phyloP scores from a whole-genome alignment of 2,888 invertebrate species.

The Stictocephala bisonia region DNA sequence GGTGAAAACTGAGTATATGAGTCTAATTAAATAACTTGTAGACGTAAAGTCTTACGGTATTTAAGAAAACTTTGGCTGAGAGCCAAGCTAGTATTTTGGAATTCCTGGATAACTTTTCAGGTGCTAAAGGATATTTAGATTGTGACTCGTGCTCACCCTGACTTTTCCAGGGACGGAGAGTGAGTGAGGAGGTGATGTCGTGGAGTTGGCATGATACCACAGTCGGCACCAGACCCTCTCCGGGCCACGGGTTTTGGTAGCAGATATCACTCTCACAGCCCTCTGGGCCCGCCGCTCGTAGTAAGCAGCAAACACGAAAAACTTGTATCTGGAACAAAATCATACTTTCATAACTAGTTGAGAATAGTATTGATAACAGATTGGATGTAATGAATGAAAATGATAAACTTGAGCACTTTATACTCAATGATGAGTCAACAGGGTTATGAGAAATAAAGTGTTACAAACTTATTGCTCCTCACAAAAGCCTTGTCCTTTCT shows the following conservation, averaged over 20 bases:
- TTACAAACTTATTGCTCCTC: no score
- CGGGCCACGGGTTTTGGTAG: constrained; percentile 86
- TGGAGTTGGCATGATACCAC: constrained; percentile 70
- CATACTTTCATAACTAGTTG: no score
- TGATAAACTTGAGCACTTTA: no score
- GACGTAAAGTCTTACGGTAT: no score
- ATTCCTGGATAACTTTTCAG: constrained; percentile 33
- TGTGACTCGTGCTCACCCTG: constrained; percentile 69
- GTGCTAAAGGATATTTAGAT: not conserved
- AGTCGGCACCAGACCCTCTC: constrained; percentile 85
- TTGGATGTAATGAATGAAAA: no score
- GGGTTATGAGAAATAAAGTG: no score
- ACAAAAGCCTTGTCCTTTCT: no score
- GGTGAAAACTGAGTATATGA: no score
- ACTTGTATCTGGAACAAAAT: constrained; percentile 76
- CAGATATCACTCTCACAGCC: constrained; percentile 83
- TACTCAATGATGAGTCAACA: no score
- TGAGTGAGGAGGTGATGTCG: constrained; percentile 21
- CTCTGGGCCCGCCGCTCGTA: constrained; percentile 80
- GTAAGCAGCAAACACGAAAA: constrained; percentile 92
- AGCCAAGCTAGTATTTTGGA: not conserved
- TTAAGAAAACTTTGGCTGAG: no score
- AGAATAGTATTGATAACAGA: no score
- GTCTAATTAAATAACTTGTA: no score
- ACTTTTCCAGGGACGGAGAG: constrained; percentile 56